Evolutionary conservation across 37 sponge, comb jelly and placozoan genomes (phyloP).

Genomic region (Aplysina aerophoba): DNA sequence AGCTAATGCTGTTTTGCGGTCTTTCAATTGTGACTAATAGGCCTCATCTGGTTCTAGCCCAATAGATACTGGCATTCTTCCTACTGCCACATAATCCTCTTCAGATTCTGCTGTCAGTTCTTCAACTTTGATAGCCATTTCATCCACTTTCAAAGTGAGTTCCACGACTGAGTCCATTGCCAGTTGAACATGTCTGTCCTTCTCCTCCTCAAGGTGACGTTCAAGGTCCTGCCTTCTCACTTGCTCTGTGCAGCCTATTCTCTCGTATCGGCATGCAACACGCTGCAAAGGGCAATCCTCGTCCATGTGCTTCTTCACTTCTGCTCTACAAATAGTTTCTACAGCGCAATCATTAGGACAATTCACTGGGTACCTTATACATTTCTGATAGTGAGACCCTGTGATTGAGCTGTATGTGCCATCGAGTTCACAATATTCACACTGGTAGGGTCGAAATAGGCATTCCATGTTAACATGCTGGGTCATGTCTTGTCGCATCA

Average conservation of each 20-base stretch:
- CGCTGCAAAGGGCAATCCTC: background rate
- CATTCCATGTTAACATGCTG: background rate
- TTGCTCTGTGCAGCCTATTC: background rate
- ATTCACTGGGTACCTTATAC: background rate
- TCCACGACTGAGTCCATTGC: too few relatives aligned
- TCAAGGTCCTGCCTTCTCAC: background rate
- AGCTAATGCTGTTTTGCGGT: too few relatives aligned
- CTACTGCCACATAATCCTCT: too few relatives aligned
- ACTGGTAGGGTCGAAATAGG: background rate
- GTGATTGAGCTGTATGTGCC: background rate
- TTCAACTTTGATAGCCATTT: too few relatives aligned
- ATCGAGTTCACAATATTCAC: background rate
- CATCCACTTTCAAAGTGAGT: background rate
- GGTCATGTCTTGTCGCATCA: background rate
- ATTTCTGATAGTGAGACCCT: background rate
- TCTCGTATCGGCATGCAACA: too few relatives aligned
- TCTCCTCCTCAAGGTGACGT: background rate
- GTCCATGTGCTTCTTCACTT: background rate
- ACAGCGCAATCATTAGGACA: conserved; percentile 8
- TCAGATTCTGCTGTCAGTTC: too few relatives aligned
- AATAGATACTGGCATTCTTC: too few relatives aligned
- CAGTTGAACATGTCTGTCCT: too few relatives aligned
- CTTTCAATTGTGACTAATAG: too few relatives aligned
- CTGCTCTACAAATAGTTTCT: background rate
- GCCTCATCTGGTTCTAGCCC: too few relatives aligned